phyloP scores from a whole-genome alignment of 1,140 invertebrate species.

The Drosophila baimaii region DNA sequence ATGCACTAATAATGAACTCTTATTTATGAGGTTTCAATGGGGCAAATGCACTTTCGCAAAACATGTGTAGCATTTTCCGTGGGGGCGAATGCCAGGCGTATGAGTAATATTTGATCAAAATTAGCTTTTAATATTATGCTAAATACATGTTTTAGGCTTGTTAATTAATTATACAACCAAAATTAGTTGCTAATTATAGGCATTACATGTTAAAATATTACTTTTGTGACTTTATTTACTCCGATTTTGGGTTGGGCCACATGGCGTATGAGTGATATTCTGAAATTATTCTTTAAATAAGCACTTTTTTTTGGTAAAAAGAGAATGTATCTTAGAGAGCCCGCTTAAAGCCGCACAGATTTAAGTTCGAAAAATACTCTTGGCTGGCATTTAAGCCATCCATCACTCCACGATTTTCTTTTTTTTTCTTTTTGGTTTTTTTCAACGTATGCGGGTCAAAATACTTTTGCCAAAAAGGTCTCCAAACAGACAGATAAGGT shows the following conservation, averaged over 20 bases:
- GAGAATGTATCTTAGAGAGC: not conserved
- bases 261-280: constrained; percentile 6
- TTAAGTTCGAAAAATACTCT: constrained; percentile 13
- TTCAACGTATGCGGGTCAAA: constrained; percentile 68
- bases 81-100: too few relatives aligned
- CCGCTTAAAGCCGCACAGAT: constrained; percentile 18
- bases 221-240: too few relatives aligned
- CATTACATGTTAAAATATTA: too few relatives aligned
- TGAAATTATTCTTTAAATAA: too few relatives aligned
- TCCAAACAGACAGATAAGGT: constrained; percentile 16
- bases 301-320: too few relatives aligned
- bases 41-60: not conserved
- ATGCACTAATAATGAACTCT: not conserved
- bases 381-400: constrained; percentile 45
- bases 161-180: too few relatives aligned
- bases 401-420: constrained; percentile 31
- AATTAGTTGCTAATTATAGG: too few relatives aligned
- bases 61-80: not conserved
- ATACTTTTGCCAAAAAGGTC: constrained; percentile 58
- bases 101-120: not conserved
- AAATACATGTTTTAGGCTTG: not conserved
- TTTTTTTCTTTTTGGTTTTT: not conserved
- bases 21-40: not conserved
- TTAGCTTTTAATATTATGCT: not conserved
- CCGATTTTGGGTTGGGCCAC: too few relatives aligned